Conservation (phyloP, 2,113 vertebrate genomes). For the Cettia cetti region DNA sequence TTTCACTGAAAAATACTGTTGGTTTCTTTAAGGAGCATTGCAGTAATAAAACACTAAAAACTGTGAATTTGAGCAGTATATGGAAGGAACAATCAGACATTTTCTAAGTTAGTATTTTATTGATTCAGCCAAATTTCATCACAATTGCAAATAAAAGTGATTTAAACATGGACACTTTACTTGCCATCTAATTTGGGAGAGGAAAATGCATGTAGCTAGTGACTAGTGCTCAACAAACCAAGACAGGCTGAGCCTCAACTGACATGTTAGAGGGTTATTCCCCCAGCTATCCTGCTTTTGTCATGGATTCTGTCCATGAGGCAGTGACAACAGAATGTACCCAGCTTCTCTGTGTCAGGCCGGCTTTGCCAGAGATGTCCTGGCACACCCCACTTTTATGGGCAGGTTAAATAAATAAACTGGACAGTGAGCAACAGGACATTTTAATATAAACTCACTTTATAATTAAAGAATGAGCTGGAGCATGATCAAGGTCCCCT, state of each 20-base stretch:
- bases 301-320: background rate
- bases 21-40: slow-evolving; percentile 73
- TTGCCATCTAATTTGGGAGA: background rate
- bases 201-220: background rate
- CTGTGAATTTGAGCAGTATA: background rate
- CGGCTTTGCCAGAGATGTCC: background rate
- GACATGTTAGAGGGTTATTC: background rate
- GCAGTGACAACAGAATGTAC: background rate
- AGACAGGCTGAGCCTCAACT: background rate
- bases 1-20: slow-evolving; percentile 98
- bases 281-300: background rate
- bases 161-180: background rate
- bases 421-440: background rate
- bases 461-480: background rate
- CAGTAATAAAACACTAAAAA: background rate
- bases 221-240: background rate
- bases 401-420: background rate
- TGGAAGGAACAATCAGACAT: background rate
- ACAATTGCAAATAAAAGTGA: background rate
- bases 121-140: background rate
- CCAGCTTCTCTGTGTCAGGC: background rate
- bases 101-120: background rate
- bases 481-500: background rate
- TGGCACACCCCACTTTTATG: background rate
- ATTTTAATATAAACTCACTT: background rate